Base-by-base conservation (phyloP, 2,888 invertebrate genomes). In the Drosophila subquinaria region DNA sequence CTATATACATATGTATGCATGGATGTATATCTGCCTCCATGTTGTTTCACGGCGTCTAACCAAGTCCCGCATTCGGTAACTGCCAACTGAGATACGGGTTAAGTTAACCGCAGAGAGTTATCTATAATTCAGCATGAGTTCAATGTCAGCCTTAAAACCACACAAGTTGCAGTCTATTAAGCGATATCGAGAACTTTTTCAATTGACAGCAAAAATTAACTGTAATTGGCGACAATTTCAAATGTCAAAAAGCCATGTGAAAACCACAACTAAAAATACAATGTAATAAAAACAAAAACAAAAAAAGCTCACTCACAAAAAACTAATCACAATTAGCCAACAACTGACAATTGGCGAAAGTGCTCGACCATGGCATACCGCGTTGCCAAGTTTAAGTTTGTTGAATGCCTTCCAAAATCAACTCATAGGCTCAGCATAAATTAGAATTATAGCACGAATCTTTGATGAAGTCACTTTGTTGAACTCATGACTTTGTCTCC, bases 161-260 rank as follows among this genome's bases (percentile, higher is more conserved):
- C 66, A 60, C 51, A 53, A 47, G 62, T 63, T 61, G 52, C 51
- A 57, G 27, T 60, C 62, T 45, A 70, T 65, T 33, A 47, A 69
- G 15, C 36, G 2, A 15, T 43, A 42, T 50, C 20, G 60, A 62
- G 56, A 64, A 76, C 47, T 48, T 60, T 62, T 65, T 62, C 55
- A 71, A 76, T 67, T 76, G 59, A 56, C 76, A 71, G 11, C 56
- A 30, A 74, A 74, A 74, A 74, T 74, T 74, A 74, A 64, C 15
- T 17, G 77, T 86, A 82, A 86, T 86, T 82, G 79, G 76, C 69
- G 66, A 81, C 87, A 83, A 81, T 86, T 82, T 65, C 51, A 66
- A 68, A 78, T 76, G 78, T 82, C 81, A 78, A 80, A 84, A 62
- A 76, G 84, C 50, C 76, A 55, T 69, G 64, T 51, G 79, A 68